Evolutionary conservation across 2,797 vertebrate genomes (phyloP), one percentile per base, ranked within the genome.

Genomic region (Eupleurogrammus muticus): DNA sequence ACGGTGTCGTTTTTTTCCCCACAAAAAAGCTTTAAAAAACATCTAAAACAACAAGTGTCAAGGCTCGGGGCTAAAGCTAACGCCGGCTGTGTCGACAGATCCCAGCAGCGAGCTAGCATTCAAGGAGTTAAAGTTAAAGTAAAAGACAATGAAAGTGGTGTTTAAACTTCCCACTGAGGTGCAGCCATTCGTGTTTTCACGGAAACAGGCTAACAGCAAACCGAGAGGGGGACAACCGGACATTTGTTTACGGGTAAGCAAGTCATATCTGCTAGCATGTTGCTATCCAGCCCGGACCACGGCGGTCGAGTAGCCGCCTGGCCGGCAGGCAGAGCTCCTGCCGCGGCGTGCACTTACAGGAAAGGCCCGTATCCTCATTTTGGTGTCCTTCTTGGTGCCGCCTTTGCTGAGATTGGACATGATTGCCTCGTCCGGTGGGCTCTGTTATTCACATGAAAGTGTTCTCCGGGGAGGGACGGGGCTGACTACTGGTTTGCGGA

Each of bases 351-450:
- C 80, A 95, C 97, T 98, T 92, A 98, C 96, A 94, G 97, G 97
- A 96, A 98, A 98, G 90, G 97, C 97, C 93, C 97, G 95, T 96
- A 98, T 98, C 95, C 97, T 95, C 97, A 98, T 98, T 94, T 98
- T 98, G 95, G 97, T 98, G 95, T 98, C 97, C 95, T 97, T 98
- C 94, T 97, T 96, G 93, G 96, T 96, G 90, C 96, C 95, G 92
- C 96, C 95, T 96, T 98, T 98, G 95, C 96, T 97, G 92, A 98
- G 96, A 94, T 98, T 98, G 91, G 97, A 98, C 97, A 98, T 98
- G 94, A 94, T 96, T 93, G 87, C 70, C 84, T 92, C 82, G 89
- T 89, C 88, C 79, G 82, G 82, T 80, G 80, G 88, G 90, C 87
- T 92, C 83, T 86, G 84, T 90, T 44, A 87, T 92, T 94, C 91